Evolutionary conservation across 2,113 vertebrate species (phyloP).

Genomic region (Cettia cetti): DNA sequence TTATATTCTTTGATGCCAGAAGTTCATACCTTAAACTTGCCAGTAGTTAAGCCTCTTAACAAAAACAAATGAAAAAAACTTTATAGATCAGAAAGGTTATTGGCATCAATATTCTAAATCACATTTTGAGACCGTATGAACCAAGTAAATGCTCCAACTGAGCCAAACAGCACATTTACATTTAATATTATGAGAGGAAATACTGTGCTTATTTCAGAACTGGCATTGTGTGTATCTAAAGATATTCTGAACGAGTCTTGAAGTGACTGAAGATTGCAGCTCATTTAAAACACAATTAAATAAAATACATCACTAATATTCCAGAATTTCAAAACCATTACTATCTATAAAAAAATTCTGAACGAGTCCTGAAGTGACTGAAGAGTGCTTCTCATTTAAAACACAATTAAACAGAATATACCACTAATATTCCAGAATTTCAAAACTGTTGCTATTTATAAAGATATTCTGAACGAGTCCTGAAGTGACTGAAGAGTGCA

Average conservation of each 20-base stretch:
- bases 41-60: slow-evolving; percentile 2
- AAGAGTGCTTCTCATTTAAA: background rate
- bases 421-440: background rate
- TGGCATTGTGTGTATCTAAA: background rate
- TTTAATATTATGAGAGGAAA: background rate
- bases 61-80: background rate
- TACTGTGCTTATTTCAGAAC: background rate
- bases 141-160: background rate
- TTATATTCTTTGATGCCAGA: background rate
- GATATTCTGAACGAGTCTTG: background rate
- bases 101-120: background rate
- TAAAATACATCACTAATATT: background rate
- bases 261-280: background rate
- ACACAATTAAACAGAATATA: background rate
- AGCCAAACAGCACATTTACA: background rate
- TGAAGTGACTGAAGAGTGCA: background rate
- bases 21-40: background rate
- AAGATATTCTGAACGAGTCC: background rate
- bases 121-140: background rate
- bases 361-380: background rate
- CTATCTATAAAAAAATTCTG: background rate
- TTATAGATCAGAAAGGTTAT: background rate
- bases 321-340: background rate
- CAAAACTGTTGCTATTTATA: too few species aligned
- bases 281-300: background rate